Conservation (phyloP, 2,113 vertebrate genomes). For the Zosterops lateralis region DNA sequence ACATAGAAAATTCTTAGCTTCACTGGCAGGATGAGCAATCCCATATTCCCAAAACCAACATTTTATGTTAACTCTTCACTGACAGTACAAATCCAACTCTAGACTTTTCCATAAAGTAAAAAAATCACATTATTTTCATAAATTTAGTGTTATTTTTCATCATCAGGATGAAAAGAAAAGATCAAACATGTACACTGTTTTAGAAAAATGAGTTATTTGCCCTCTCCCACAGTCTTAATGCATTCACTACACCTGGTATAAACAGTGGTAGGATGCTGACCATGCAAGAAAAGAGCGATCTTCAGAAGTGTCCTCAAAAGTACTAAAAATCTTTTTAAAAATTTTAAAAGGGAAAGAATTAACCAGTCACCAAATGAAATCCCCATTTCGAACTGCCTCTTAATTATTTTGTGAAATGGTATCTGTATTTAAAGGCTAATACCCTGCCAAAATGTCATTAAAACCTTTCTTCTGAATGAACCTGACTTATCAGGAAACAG, state of each 20-base stretch:
- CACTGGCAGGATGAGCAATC: not conserved
- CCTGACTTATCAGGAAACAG: not conserved
- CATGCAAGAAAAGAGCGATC: not conserved
- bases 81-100: not conserved
- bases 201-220: not conserved
- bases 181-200: not conserved
- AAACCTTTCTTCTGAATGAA: not conserved
- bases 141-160: not conserved
- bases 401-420: not conserved
- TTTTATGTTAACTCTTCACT: not conserved
- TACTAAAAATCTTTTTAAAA: not conserved
- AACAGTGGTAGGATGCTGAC: not conserved
- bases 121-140: not conserved
- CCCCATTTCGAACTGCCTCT: not conserved
- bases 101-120: not conserved
- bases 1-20: not conserved
- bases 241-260: not conserved
- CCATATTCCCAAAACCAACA: not conserved
- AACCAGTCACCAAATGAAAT: not conserved
- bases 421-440: not conserved
- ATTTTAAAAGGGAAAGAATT: fast-evolving
- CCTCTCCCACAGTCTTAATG: not conserved
- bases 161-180: not conserved
- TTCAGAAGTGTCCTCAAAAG: not conserved
- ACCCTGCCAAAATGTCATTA: not conserved